Evolutionary conservation across 2,888 invertebrate genomes (phyloP).

Genomic region (Fragum sueziense): DNA sequence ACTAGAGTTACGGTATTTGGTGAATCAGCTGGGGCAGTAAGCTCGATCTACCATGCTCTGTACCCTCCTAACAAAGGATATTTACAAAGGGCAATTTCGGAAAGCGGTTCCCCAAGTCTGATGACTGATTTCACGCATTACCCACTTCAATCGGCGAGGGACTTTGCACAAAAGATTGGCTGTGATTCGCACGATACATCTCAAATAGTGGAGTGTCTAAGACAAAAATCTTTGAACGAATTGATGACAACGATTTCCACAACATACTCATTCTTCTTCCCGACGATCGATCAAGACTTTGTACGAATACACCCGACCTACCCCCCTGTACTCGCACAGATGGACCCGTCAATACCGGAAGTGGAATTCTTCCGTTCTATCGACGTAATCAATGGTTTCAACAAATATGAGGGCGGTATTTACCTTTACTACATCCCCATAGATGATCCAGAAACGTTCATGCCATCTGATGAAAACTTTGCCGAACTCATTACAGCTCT

Average conservation of each 20-base stretch:
- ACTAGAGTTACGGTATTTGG: conserved; percentile 69
- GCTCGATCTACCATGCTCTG: conserved; percentile 67
- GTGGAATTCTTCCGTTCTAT: conserved; percentile 33
- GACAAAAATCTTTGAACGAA: conserved; percentile 32
- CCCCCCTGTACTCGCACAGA: neutral
- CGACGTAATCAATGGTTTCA: conserved; percentile 95
- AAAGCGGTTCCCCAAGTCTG: conserved; percentile 62
- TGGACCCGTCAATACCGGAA: neutral
- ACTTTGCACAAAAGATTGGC: conserved; percentile 83
- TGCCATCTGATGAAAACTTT: neutral
- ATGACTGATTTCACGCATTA: conserved; percentile 58
- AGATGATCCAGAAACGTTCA: conserved; percentile 89
- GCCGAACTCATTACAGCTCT: neutral
- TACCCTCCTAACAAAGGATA: conserved; percentile 62
- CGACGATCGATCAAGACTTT: conserved; percentile 94
- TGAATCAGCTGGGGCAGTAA: conserved; percentile 70
- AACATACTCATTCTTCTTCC: conserved; percentile 79
- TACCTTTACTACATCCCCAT: conserved; percentile 82
- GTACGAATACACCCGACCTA: conserved; percentile 84
- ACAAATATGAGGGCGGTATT: conserved; percentile 91
- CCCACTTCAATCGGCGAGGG: conserved; percentile 86
- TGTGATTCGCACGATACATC: conserved; percentile 51
- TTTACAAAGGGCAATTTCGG: conserved; percentile 68
- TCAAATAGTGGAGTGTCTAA: conserved; percentile 51
- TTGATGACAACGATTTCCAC: conserved; percentile 39